Evolutionary conservation across 2,888 invertebrate species (phyloP), one percentile per base, ranked within the genome.

Genomic region (Allolobophora icterica): DNA sequence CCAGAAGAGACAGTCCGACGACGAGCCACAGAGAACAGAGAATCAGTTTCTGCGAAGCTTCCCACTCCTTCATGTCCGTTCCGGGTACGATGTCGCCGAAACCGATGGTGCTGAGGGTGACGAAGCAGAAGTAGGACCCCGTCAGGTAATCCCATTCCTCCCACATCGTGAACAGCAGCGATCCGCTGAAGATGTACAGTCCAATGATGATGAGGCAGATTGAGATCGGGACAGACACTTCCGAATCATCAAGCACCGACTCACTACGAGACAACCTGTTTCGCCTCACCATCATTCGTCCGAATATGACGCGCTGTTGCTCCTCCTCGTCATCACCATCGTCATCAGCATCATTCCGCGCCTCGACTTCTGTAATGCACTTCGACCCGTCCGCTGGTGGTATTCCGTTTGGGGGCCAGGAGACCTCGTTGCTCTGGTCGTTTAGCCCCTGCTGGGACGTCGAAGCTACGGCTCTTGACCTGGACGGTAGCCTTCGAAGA

Each of bases 81-180:
- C 95, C 95, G 0, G 95, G 95, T 5, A 95, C 95, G 84, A 95
- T 94, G 93, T 95, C 95, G 8, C 95, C 95, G 91, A 95, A 95
- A 13, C 95, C 95, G 34, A 95, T 95, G 38, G 95, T 95, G 91
- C 95, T 95, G 35, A 95, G 94, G 4, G 95, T 95, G 91, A 95
- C 94, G 93, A 95, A 95, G 92, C 95, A 95, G 93, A 95, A 96
- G 93, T 96, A 96, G 90, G 95, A 95, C 90, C 98, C 98, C 93
- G 99, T 98, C 92, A 99, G 96, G 94, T 97, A 97, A 93, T 97
- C 97, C 99, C 99, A 99, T 84, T 97, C 97, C 91, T 99, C 99
- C 98, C 98, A 99, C 94, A 97, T 96, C 5, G 97, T 97, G 95
- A 99, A 99, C 90, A 99, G 96, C 94, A 97, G 96, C 1, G 98